Conservation (phyloP, 2,888 invertebrate species). For the Mesoligia furuncula region DNA sequence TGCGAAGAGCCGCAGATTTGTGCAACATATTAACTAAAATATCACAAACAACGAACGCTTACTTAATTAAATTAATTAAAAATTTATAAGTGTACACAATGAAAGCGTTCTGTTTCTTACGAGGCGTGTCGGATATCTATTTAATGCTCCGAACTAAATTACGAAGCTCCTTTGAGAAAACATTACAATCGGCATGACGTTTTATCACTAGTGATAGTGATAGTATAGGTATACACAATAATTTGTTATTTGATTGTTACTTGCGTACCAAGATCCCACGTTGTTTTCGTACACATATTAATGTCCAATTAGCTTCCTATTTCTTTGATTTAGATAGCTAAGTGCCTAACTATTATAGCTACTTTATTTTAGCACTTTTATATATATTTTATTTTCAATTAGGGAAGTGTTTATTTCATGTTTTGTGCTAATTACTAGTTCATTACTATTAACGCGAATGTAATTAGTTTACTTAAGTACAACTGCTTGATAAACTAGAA, state of each 20-base stretch:
- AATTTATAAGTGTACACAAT: conserved; percentile 67
- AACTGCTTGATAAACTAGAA: not conserved
- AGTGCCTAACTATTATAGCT: not conserved
- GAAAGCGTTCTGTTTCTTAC: conserved; percentile 73
- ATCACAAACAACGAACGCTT: conserved; percentile 58
- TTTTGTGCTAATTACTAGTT: not conserved
- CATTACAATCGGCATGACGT: conserved; percentile 75
- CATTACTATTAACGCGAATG: not conserved
- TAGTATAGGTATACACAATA: conserved; percentile 53
- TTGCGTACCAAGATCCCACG: conserved; percentile 32
- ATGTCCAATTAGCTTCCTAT: conserved; percentile 10
- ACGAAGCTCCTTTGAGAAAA: conserved; percentile 76
- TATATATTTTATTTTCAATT: not conserved
- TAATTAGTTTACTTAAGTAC: not conserved
- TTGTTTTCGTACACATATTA: conserved; percentile 40
- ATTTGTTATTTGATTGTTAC: conserved; percentile 60
- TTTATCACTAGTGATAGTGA: conserved; percentile 75
- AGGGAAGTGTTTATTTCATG: not conserved
- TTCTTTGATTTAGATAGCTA: not conserved
- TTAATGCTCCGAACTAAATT: conserved; percentile 60
- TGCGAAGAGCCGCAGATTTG: conserved; percentile 79
- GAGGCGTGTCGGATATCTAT: conserved; percentile 75
- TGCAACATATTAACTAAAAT: conserved; percentile 77
- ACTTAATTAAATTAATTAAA: conserved; percentile 64
- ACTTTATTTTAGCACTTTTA: not conserved